phyloP scores from a whole-genome alignment of 1,140 invertebrate species.

The Trichogramma pretiosum region DNA sequence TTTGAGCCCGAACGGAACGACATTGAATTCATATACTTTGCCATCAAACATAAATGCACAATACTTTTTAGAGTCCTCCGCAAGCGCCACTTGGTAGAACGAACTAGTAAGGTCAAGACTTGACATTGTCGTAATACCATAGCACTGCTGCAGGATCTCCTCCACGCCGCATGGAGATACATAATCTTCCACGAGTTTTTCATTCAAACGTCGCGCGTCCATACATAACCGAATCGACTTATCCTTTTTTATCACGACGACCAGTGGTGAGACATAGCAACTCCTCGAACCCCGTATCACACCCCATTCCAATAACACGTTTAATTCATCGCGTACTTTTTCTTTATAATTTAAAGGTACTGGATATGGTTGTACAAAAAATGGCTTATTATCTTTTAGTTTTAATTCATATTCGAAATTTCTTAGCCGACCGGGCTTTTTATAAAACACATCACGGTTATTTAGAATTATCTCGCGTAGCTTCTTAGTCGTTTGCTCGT shows the following conservation, averaged over 20 bases:
- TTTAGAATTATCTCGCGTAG: too few species aligned
- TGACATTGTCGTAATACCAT: background rate
- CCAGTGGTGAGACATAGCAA: conserved; percentile 27
- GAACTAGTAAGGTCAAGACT: background rate
- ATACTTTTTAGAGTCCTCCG: background rate
- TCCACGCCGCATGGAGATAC: conserved; percentile 14
- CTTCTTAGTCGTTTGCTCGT: too few species aligned
- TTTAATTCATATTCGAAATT: conserved; percentile 18
- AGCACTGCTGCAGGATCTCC: background rate
- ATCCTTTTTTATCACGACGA: conserved; percentile 26
- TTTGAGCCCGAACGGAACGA: conserved; percentile 6
- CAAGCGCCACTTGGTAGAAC: background rate
- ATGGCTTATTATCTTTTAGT: conserved; percentile 14
- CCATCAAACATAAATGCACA: background rate
- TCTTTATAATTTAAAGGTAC: conserved; percentile 14
- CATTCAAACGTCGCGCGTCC: conserved; percentile 30
- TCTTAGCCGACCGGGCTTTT: conserved; percentile 12
- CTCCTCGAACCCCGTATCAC: conserved; percentile 23
- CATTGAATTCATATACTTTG: background rate
- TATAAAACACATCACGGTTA: conserved; percentile 14
- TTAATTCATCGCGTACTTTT: conserved; percentile 13
- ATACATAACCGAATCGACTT: conserved; percentile 27
- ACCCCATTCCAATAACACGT: conserved; percentile 17
- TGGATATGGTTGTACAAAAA: conserved; percentile 15
- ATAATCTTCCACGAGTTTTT: conserved; percentile 23